These are phyloP conservation scores for Aspidiotus destructor DNA, from an alignment of 2,888 invertebrate species.

Conservation along the genomic window DNA sequence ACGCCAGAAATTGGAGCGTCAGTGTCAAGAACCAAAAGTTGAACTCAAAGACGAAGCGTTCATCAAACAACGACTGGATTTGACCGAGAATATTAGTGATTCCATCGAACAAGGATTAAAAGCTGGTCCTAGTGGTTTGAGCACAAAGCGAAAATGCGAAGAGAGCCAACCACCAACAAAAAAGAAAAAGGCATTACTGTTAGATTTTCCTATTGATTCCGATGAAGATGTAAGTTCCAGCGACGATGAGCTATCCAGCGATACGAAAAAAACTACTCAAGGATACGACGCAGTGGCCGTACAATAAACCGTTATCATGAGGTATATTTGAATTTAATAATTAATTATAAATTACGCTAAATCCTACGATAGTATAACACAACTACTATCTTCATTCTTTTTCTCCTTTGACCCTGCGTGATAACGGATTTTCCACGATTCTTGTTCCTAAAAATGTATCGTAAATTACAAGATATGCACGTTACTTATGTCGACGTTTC, in stretches of 20 bases:
- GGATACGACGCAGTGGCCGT: too few species aligned
- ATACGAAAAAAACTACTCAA: not conserved
- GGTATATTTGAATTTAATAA: too few species aligned
- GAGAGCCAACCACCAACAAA: not conserved
- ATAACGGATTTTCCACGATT: too few species aligned
- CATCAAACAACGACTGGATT: conserved; percentile 61
- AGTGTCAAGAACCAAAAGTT: conserved; percentile 70
- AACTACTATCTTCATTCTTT: too few species aligned
- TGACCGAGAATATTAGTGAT: conserved; percentile 71
- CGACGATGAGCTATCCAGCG: not conserved
- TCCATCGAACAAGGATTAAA: conserved; percentile 75
- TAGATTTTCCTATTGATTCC: not conserved
- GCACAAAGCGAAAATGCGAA: conserved; percentile 22
- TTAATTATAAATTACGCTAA: too few species aligned
- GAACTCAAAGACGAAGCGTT: conserved; percentile 75
- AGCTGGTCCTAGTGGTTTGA: conserved; percentile 40
- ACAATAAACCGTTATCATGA: too few species aligned
- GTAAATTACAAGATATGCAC: not conserved
- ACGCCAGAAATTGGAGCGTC: conserved; percentile 64
- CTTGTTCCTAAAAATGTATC: too few species aligned
- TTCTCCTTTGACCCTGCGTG: too few species aligned
- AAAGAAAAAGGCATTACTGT: not conserved
- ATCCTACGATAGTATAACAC: too few species aligned
- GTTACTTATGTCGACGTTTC: not conserved
- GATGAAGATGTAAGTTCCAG: not conserved